Evolutionary conservation across 2,888 invertebrate genomes (phyloP).

Genomic region (Allygus modestus): DNA sequence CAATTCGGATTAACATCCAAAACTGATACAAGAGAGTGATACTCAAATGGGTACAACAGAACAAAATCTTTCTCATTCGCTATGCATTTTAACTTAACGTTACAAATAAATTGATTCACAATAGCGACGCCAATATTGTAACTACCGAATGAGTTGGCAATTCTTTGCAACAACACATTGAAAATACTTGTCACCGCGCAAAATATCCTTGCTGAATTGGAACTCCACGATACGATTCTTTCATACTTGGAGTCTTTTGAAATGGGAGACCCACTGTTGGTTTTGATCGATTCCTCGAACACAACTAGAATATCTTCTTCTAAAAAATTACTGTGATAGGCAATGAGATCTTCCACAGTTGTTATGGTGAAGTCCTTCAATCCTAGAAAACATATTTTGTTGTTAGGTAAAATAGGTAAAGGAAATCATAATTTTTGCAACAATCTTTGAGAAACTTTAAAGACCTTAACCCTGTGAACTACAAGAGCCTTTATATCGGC

Average conservation of each 20-base stretch:
- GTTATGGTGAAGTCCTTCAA: not conserved
- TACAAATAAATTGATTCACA: not conserved
- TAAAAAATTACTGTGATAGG: not conserved
- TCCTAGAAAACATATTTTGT: constrained; percentile 17
- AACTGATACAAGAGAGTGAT: constrained; percentile 21
- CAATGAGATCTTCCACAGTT: not conserved
- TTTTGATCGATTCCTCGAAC: not conserved
- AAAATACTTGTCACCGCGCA: constrained; percentile 38
- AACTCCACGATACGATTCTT: constrained; percentile 24
- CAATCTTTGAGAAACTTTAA: too few relatives aligned
- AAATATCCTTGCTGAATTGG: constrained; percentile 33
- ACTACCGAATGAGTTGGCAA: not conserved
- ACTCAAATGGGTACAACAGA: constrained; percentile 1
- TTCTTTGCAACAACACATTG: not conserved
- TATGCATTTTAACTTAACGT: constrained; percentile 16
- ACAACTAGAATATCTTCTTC: constrained; percentile 32
- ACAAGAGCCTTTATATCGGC: too few relatives aligned
- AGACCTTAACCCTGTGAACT: too few relatives aligned
- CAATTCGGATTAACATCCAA: not conserved
- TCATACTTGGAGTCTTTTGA: not conserved
- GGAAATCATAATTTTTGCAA: too few relatives aligned
- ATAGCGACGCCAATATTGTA: not conserved
- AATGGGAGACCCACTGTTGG: not conserved
- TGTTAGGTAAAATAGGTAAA: too few relatives aligned
- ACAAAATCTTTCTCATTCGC: constrained; percentile 31